phyloP scores from a whole-genome alignment of 2,113 vertebrate genomes.

The Dicrurus megarhynchus region DNA sequence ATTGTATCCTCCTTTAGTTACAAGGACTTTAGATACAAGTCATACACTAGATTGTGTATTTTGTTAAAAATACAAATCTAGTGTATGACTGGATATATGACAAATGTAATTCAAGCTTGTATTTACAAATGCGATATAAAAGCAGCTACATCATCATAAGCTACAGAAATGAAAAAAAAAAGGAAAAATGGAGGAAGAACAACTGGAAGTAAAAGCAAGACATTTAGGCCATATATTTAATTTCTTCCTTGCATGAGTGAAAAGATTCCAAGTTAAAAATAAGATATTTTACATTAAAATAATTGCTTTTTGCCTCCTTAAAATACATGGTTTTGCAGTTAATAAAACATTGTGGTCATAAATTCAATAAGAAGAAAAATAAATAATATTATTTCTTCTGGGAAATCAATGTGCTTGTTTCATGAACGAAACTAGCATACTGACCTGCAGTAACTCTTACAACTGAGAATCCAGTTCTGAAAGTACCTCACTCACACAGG shows the following conservation, averaged over 20 bases:
- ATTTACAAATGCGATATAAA: background rate
- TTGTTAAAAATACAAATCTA: background rate
- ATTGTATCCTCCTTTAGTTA: background rate
- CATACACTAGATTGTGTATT: background rate
- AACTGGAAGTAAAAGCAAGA: background rate
- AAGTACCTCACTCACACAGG: background rate
- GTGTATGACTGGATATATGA: background rate
- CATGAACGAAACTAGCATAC: background rate
- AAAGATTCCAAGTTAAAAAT: background rate
- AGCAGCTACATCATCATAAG: background rate
- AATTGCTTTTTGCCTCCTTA: background rate
- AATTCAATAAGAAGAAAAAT: background rate
- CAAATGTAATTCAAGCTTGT: background rate
- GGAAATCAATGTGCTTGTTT: background rate
- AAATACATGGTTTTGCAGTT: background rate
- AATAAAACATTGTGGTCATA: background rate
- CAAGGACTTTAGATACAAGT: background rate
- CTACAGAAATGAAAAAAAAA: background rate
- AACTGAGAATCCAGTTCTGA: background rate
- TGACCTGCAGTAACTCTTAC: background rate
- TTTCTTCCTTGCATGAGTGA: background rate
- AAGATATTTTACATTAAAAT: background rate
- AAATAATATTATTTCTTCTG: background rate
- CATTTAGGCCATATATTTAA: background rate
- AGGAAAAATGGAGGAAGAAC: background rate